Evolutionary conservation across 37 sponge, comb jelly and placozoan genomes (phyloP).

Genomic region (Oopsacas minuta): DNA sequence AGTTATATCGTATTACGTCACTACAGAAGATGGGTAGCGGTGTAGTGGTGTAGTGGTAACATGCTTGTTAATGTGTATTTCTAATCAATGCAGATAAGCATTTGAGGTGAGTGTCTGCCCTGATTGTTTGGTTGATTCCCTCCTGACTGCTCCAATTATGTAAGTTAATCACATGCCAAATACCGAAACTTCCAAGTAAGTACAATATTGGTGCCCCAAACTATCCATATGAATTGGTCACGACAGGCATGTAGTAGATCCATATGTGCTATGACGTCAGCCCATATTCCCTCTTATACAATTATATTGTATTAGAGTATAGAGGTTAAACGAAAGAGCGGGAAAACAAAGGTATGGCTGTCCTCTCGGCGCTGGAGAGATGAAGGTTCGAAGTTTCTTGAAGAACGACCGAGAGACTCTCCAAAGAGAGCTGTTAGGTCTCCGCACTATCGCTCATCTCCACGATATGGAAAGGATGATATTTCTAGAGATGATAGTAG

Average conservation of each 20-base stretch:
- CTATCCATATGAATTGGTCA: too few relatives aligned
- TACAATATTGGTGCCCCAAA: not conserved
- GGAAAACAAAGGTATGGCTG: not conserved
- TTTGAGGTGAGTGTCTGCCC: not conserved
- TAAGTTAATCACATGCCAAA: conserved; percentile 8
- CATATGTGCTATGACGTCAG: too few relatives aligned
- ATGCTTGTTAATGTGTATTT: not conserved
- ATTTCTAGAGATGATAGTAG: not conserved
- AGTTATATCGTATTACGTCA: not conserved
- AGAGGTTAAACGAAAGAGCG: not conserved
- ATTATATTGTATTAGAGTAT: not conserved
- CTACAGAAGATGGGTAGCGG: too few relatives aligned
- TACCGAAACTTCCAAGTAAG: not conserved
- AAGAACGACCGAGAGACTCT: not conserved
- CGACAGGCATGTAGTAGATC: too few relatives aligned
- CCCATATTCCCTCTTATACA: not conserved
- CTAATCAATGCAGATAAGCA: conserved; percentile 14
- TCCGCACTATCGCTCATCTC: not conserved
- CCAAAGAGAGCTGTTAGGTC: not conserved
- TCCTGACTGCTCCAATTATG: conserved; percentile 5
- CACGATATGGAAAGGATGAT: not conserved
- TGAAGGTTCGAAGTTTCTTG: not conserved
- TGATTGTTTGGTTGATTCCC: conserved; percentile 2
- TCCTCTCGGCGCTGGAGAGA: not conserved
- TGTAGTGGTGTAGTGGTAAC: not conserved